Base-by-base conservation (phyloP, 2,888 invertebrate species). In the Monoplex corrugatus region DNA sequence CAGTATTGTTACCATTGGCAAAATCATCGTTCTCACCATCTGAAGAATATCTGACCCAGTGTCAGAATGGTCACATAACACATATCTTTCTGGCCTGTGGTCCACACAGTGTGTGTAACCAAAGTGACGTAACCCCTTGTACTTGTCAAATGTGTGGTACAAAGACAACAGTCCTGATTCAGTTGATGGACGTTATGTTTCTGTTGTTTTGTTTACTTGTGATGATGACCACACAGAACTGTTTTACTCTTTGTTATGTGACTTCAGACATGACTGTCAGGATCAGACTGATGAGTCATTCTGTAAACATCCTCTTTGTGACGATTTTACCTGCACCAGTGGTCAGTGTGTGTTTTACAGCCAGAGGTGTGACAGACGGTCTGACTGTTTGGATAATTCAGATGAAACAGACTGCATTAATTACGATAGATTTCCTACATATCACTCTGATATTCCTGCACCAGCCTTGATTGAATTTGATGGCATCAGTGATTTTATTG, bases 401-500 rank as follows among this genome's bases (percentile, higher is more conserved):
- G 78, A 80, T 43, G 78, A 80, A 80, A 40, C 19, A 19, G 43
- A 10, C 78, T 80, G 78, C 8, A 19, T 80, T 43, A 28, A 19
- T 40, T 2, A 6, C 2, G 5, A 23, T 57, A 23, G 40, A 23
- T 6, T 32, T 32, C 32, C 68, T 5, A 40, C 6, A 28, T 28
- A 23, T 28, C 16, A 57, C 28, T 16, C n/a, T n/a, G n/a, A n/a
- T n/a, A n/a, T n/a, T n/a, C n/a, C n/a, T n/a, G n/a, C 89, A 19
- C 90, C 88, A 0, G 90, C 86, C 8, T 32, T 87, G 40, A 72
- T 90, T 3, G 28, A 82, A 23, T 86, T 88, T 6, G 88, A 90
- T 38, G 90, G 90, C 35, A 87, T 89, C 38, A 89, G 90, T 1
- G 84, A 89, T 57, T 88, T 89, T 19, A 86, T 82, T 6, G 16